phyloP scores from a whole-genome alignment of 2,113 vertebrate species.

The Ptilonorhynchus violaceus region DNA sequence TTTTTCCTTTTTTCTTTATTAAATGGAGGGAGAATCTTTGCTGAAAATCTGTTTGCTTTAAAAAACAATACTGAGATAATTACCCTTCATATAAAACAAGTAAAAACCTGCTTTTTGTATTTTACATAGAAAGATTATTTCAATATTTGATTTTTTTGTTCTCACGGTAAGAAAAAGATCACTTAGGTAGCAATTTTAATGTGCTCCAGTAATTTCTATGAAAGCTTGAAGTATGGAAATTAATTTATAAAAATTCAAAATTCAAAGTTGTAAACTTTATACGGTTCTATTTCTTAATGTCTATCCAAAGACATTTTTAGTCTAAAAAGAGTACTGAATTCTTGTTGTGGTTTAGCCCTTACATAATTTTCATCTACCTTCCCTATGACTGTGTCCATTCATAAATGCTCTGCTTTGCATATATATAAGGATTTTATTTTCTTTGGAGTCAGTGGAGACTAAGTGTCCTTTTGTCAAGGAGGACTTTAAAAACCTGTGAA shows the following conservation, averaged over 20 bases:
- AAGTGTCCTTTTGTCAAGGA: not conserved
- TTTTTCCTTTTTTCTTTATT: not conserved
- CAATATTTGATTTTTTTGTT: not conserved
- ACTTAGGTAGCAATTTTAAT: not conserved
- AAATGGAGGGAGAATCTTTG: not conserved
- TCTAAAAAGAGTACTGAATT: not conserved
- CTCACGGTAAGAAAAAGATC: not conserved
- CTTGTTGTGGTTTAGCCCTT: not conserved
- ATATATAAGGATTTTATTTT: not conserved
- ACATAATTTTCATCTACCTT: not conserved
- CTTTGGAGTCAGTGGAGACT: not conserved
- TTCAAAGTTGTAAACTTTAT: not conserved
- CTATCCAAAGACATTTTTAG: not conserved
- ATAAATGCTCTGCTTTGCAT: not conserved
- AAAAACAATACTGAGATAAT: not conserved
- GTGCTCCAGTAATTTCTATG: not conserved
- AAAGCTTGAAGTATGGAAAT: not conserved
- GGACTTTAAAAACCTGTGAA: not conserved
- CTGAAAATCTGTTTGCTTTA: not conserved
- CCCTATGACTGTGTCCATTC: not conserved
- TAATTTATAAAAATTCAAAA: not conserved
- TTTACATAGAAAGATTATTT: not conserved
- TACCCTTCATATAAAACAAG: not conserved
- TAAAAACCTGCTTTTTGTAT: not conserved
- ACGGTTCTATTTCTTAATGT: not conserved